A percentile compares a stretch with the other conserved stretches of the same genome.
Evolutionary conservation across 2,113 vertebrate species (phyloP).

Genomic region (Lasiurus borealis): DNA sequence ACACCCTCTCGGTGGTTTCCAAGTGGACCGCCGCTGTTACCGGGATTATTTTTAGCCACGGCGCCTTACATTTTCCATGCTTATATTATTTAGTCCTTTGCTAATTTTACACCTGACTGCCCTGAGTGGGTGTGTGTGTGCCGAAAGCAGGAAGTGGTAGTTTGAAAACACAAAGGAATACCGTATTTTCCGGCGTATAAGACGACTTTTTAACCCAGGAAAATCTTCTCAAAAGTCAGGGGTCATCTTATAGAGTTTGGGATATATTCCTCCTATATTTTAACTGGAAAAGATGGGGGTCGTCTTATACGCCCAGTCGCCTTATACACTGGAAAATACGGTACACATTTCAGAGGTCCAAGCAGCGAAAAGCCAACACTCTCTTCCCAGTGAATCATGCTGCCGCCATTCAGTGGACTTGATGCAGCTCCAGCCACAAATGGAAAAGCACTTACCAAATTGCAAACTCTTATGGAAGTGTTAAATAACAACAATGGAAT

Average conservation of each 20-base stretch:
- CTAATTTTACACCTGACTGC: slow-evolving; percentile 72
- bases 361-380: background rate
- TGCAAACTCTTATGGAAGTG: background rate
- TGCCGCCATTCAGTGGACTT: background rate
- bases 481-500: background rate
- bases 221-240: too few relatives aligned
- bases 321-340: too few relatives aligned
- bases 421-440: background rate
- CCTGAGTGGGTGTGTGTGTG: background rate
- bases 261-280: too few relatives aligned
- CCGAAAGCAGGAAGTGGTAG: background rate
- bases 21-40: slow-evolving; percentile 39
- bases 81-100: slow-evolving; percentile 60
- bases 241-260: too few relatives aligned
- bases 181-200: too few relatives aligned
- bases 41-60: slow-evolving; percentile 72
- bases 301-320: too few relatives aligned
- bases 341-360: background rate
- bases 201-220: too few relatives aligned
- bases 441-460: background rate
- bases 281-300: too few relatives aligned
- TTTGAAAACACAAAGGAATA: slow-evolving; percentile 42
- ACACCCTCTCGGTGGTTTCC: slow-evolving; percentile 46
- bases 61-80: slow-evolving; percentile 68
- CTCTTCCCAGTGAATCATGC: background rate